Conservation (phyloP, 2,888 invertebrate genomes). For the Agrochola litura region DNA sequence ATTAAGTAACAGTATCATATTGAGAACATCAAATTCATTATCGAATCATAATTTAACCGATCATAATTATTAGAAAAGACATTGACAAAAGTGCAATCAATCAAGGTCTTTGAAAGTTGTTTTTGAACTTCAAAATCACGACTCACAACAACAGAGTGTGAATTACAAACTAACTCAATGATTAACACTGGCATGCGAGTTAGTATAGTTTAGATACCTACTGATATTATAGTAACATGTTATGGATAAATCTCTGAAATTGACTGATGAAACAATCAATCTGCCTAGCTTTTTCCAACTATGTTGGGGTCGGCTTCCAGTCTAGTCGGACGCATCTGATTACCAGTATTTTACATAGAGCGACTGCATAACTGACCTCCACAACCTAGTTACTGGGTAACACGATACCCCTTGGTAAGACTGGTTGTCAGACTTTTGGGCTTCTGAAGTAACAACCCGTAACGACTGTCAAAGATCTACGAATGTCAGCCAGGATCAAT, state of each 20-base stretch:
- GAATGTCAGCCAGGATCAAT: too few relatives aligned
- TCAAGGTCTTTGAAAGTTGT: constrained; percentile 64
- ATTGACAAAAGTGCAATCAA: constrained; percentile 35
- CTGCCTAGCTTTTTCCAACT: background rate
- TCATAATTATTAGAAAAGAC: constrained; percentile 7
- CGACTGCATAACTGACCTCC: too few relatives aligned
- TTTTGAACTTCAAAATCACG: constrained; percentile 44
- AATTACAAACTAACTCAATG: constrained; percentile 7
- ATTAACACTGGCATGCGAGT: background rate
- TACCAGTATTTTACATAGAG: too few relatives aligned
- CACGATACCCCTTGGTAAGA: too few relatives aligned
- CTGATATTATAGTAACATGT: background rate
- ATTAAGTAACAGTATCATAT: background rate
- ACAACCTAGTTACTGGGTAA: too few relatives aligned
- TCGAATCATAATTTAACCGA: background rate
- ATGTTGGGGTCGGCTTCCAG: background rate
- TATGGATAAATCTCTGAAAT: background rate
- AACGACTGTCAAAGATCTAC: too few relatives aligned
- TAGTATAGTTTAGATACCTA: background rate
- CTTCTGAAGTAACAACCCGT: too few relatives aligned
- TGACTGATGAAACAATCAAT: background rate
- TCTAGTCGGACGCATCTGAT: too few relatives aligned
- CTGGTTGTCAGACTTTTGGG: too few relatives aligned
- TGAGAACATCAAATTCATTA: background rate
- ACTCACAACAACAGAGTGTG: constrained; percentile 10